These are phyloP conservation scores for Ptychobarbus kaznakovi DNA, from an alignment of 2,797 vertebrate genomes.

Conservation along the genomic window DNA sequence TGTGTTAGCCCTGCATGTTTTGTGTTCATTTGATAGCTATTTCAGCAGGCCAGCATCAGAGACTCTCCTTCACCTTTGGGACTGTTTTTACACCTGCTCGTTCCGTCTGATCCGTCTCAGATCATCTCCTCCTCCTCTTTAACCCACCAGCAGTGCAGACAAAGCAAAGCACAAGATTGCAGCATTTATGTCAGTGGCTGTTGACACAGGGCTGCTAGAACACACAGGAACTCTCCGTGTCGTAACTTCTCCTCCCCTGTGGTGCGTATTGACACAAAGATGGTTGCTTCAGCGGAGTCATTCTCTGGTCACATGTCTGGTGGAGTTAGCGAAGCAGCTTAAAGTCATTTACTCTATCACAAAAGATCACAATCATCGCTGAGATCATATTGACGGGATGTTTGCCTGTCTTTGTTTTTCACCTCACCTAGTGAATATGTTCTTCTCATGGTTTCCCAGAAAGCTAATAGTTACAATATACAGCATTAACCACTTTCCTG, in stretches of 20 bases:
- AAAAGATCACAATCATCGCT: not conserved
- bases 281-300: not conserved
- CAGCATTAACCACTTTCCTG: conserved; percentile 5
- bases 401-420: not conserved
- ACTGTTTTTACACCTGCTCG: conserved; percentile 64
- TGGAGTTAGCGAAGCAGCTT: not conserved
- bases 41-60: not conserved
- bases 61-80: not conserved
- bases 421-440: not conserved
- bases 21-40: not conserved
- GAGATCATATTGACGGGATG: not conserved
- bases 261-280: conserved; percentile 1
- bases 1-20: not conserved
- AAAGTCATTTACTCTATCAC: not conserved
- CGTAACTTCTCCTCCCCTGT: not conserved
- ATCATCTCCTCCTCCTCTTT: conserved; percentile 41
- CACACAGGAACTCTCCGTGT: conserved; percentile 45
- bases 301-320: conserved; percentile 15
- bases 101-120: conserved; percentile 64
- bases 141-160: not conserved
- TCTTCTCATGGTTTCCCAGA: not conserved
- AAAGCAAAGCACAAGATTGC: conserved; percentile 27
- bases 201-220: conserved; percentile 40
- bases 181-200: conserved; percentile 24
- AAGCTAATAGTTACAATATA: not conserved